Percentiles rank a stretch among this genome's conserved stretches.
Evolutionary conservation across 2,797 vertebrate species (phyloP).

Genomic region (Onychomys torridus): DNA sequence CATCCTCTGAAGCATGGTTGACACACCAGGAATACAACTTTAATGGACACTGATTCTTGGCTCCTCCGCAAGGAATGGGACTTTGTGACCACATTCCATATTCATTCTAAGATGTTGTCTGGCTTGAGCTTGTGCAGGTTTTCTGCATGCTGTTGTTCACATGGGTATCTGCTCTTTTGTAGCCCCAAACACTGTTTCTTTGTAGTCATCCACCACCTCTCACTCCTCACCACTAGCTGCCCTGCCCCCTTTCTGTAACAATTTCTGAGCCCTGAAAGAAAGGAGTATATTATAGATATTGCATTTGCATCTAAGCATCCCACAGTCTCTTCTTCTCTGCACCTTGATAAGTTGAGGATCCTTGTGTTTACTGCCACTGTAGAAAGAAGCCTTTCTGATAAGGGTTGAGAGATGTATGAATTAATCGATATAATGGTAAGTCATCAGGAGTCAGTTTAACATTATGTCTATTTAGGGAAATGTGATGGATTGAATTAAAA

Average conservation of each 20-base stretch:
- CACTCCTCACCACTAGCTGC: background rate
- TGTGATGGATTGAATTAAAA: background rate
- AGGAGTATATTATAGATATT: background rate
- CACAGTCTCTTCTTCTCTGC: background rate
- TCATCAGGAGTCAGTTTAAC: background rate
- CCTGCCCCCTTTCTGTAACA: background rate
- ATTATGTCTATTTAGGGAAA: background rate
- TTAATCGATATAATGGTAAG: background rate
- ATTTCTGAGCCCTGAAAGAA: background rate
- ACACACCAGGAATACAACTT: background rate
- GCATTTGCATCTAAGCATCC: background rate
- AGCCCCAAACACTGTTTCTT: background rate
- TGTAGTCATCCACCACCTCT: background rate
- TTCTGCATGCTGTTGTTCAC: background rate
- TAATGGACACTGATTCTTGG: background rate
- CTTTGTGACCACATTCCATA: background rate
- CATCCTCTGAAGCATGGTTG: background rate
- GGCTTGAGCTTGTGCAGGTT: background rate
- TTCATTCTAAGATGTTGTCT: background rate
- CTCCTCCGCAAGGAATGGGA: background rate
- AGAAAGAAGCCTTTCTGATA: background rate
- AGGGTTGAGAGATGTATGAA: background rate
- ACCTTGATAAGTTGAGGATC: background rate
- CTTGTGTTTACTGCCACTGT: background rate
- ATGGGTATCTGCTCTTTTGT: background rate